Conservation (phyloP, 2,888 invertebrate genomes). For the Brachyptera risi region DNA sequence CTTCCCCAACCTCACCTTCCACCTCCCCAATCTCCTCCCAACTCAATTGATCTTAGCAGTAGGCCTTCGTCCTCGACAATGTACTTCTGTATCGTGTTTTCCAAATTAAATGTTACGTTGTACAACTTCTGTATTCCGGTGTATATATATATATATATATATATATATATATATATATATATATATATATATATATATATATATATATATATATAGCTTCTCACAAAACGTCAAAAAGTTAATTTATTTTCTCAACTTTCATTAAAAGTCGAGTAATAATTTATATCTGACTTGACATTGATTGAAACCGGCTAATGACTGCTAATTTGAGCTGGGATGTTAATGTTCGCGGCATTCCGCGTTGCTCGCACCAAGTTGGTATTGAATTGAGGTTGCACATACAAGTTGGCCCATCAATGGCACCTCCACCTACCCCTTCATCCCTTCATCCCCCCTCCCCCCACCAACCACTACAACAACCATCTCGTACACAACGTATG, state of each 20-base stretch:
- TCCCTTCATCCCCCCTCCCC: background rate
- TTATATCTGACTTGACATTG: constrained; percentile 15
- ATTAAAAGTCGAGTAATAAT: constrained; percentile 11
- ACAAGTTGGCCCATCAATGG: background rate
- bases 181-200: too few relatives aligned
- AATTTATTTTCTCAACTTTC: constrained; percentile 17
- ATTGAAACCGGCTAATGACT: constrained; percentile 14
- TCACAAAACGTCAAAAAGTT: background rate
- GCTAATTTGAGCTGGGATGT: constrained; percentile 2
- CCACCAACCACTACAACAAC: background rate
- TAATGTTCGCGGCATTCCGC: background rate
- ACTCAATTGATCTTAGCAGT: background rate
- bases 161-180: too few relatives aligned
- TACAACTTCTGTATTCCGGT: too few relatives aligned
- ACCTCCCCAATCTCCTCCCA: background rate
- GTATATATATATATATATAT: too few relatives aligned
- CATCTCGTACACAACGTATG: background rate
- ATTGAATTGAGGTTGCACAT: constrained; percentile 1
- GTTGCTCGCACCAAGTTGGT: constrained; percentile 1
- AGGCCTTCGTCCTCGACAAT: background rate
- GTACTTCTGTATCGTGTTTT: background rate
- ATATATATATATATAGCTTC: too few relatives aligned
- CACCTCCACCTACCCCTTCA: background rate
- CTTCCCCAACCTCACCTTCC: background rate
- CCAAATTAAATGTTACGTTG: constrained; percentile 19